Evolutionary conservation across 2,113 vertebrate species (phyloP).

Genomic region (Paralichthys olivaceus): DNA sequence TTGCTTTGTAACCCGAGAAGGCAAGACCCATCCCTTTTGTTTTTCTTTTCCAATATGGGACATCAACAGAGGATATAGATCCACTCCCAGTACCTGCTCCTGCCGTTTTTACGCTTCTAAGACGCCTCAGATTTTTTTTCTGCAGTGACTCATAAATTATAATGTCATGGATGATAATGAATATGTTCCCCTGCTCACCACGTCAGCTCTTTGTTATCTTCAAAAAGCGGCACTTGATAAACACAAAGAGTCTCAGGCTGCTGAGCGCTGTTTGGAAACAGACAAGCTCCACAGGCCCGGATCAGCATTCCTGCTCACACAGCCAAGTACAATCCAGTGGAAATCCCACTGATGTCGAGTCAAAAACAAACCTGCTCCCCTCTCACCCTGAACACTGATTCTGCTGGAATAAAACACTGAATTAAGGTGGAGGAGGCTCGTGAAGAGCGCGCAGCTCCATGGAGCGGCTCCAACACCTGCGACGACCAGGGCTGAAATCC

Average conservation of each 20-base stretch:
- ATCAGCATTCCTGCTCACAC: conserved; percentile 34
- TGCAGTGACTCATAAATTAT: too few species aligned
- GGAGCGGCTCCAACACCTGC: background rate
- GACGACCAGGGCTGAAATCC: background rate
- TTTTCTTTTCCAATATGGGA: conserved; percentile 56
- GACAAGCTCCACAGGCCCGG: conserved; percentile 24
- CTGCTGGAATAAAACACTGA: conserved; percentile 44
- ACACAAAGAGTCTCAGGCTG: conserved; percentile 50
- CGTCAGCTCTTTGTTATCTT: conserved; percentile 64
- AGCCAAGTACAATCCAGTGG: conserved; percentile 40
- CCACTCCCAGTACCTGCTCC: conserved; percentile 34
- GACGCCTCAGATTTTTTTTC: conserved; percentile 4
- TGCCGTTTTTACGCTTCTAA: conserved; percentile 34
- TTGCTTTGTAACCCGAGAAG: conserved; percentile 71
- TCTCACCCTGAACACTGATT: conserved; percentile 38
- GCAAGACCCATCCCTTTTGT: conserved; percentile 76
- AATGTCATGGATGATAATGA: too few species aligned
- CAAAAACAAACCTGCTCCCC: conserved; percentile 23
- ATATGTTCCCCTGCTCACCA: conserved; percentile 14
- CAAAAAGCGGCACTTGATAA: conserved; percentile 38
- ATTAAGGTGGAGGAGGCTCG: conserved; percentile 32
- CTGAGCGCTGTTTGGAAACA: conserved; percentile 28
- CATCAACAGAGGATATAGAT: conserved; percentile 58
- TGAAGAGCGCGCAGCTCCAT: conserved; percentile 26
- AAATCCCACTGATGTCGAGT: conserved; percentile 10